Evolutionary conservation across 23 tunicate genomes (phyloP), one percentile per base, ranked within the genome.

Genomic region (Trididemnum nubilum): DNA sequence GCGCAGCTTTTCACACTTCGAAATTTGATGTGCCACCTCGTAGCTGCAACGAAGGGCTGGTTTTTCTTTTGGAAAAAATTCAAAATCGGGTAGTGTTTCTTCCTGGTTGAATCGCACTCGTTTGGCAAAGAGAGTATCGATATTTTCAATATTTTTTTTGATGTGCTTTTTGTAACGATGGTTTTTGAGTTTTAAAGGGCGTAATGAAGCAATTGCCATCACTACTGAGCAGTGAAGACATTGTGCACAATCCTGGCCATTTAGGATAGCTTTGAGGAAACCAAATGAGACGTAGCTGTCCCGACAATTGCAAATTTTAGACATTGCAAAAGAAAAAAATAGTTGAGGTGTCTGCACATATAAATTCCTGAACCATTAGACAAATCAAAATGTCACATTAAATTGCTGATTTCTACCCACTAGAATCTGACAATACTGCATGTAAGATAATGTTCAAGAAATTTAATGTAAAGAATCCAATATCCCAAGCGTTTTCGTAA

Each of bases 161-260:
- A 36, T 66, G 52, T 77, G 67, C 35, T 77, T 77, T 36, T 77
- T 77, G 67, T 77, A 35, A 36, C 81, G 81, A 57, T 77, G 67
- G 37, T 52, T 77, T 77, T 28, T 54, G 4, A 77, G 66, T 57
- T 77, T 77, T 19, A 67, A 77, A 36, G 81, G 81, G 5, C 81
- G 81, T 54, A 77, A 57, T 77, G 81, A 77, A 19, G 81, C 66
- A 77, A 51, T 77, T 77, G 81, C 34, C 81, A 77, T 77, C 81
- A 52, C 81, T 4, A 51, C 39, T 36, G 81, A 77, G 81, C 81
- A 77, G 66, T 54, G 81, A 35, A 77, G 81, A 54, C 81, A 77
- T 31, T 77, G 67, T 36, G 81, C 81, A 33, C 81, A 77, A 77
- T 77, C 37, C 18, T 7, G 67, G 35, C 81, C 81, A 31, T 77